A percentile compares a stretch with the other conserved stretches of the same genome.
Evolutionary conservation across 2,797 vertebrate genomes (phyloP).

Genomic region (Novumbra hubbsi): DNA sequence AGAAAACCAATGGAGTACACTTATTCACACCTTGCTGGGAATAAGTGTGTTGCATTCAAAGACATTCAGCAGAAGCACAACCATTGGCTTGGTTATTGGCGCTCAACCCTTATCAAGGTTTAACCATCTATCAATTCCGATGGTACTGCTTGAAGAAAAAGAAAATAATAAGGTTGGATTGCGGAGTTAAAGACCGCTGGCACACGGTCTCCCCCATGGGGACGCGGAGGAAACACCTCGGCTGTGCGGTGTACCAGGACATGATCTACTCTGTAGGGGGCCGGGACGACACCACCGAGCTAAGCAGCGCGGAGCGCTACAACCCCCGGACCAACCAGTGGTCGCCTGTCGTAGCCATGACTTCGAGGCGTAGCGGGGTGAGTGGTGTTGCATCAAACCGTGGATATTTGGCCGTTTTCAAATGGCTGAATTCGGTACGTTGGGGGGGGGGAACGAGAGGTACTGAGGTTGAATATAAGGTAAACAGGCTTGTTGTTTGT

Average conservation of each 20-base stretch:
- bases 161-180: too few relatives aligned
- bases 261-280: slow-evolving; percentile 99
- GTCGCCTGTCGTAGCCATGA: slow-evolving; percentile 99
- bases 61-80: too few relatives aligned
- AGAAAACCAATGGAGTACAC: too few relatives aligned
- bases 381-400: slow-evolving; percentile 37
- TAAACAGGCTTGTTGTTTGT: slow-evolving; percentile 24
- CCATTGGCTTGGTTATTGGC: too few relatives aligned
- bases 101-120: too few relatives aligned
- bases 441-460: background rate
- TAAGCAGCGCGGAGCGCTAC: slow-evolving; percentile 96
- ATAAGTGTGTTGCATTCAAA: too few relatives aligned
- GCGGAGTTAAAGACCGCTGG: slow-evolving; percentile 83
- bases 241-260: slow-evolving; percentile 98
- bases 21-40: too few relatives aligned
- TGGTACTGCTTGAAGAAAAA: too few relatives aligned
- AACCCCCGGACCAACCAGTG: slow-evolving; percentile 98
- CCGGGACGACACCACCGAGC: slow-evolving; percentile 95
- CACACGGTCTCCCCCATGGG: slow-evolving; percentile 98
- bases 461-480: background rate
- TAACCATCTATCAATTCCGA: too few relatives aligned
- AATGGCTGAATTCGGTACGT: background rate
- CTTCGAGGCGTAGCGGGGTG: slow-evolving; percentile 94
- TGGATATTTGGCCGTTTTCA: background rate
- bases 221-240: slow-evolving; percentile 94